Evolutionary conservation across 2,113 vertebrate genomes (phyloP).

Genomic region (Mungos mungo): DNA sequence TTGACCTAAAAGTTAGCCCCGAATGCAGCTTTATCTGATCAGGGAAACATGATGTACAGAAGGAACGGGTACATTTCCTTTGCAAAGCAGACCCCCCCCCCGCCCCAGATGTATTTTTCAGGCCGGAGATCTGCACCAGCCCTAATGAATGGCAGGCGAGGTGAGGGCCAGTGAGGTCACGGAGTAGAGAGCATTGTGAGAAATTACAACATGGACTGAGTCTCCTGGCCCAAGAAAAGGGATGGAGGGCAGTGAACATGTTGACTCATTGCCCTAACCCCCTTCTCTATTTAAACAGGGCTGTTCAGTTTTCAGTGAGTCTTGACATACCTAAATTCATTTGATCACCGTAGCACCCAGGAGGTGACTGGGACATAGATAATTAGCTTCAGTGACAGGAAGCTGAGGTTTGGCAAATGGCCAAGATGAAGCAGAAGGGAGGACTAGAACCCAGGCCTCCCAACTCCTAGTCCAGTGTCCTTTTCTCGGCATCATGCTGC

Average conservation of each 20-base stretch:
- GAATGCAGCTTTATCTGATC: conserved; percentile 83
- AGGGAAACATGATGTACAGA: conserved; percentile 77
- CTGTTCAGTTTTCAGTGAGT: neutral
- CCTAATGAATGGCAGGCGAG: conserved; percentile 72
- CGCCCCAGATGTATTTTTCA: conserved; percentile 69
- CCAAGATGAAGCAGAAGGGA: neutral
- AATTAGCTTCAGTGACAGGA: neutral
- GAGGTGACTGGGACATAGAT: neutral
- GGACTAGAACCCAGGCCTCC: neutral
- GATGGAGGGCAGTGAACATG: neutral
- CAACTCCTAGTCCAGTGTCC: neutral
- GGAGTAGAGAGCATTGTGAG: conserved; percentile 47
- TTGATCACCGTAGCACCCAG: neutral
- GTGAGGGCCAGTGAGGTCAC: neutral
- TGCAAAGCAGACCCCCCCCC: conserved; percentile 69
- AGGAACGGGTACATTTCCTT: conserved; percentile 79
- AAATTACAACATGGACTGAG: neutral
- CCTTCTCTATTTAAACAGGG: neutral
- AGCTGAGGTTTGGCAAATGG: neutral
- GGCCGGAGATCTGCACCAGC: conserved; percentile 75
- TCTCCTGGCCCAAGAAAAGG: neutral
- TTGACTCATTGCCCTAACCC: neutral
- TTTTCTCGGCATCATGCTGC: neutral
- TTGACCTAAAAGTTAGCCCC: conserved; percentile 83
- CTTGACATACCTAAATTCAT: neutral